Conservation (phyloP, 1,140 invertebrate genomes). For the Calliopsis andreniformis region DNA sequence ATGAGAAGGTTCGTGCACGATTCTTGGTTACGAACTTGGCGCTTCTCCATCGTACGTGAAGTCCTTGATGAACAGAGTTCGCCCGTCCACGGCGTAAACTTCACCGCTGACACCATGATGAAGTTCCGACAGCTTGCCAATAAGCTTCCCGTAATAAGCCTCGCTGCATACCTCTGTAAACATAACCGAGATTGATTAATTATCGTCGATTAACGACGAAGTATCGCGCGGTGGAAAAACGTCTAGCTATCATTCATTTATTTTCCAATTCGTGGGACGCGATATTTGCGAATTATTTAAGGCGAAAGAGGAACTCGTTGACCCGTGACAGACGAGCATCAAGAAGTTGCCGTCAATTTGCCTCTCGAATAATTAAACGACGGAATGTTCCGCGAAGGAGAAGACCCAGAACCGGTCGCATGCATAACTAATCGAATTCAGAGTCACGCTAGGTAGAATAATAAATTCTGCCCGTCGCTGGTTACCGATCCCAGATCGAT, state of each 20-base stretch:
- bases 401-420: conserved; percentile 5
- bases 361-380: conserved; percentile 13
- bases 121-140: conserved; percentile 88
- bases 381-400: not conserved
- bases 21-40: conserved; percentile 84
- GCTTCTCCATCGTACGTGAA: conserved; percentile 95
- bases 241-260: not conserved
- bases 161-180: conserved; percentile 74
- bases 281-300: not conserved
- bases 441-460: conserved; percentile 31
- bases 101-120: conserved; percentile 92
- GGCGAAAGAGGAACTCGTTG: not conserved
- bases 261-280: not conserved
- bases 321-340: not conserved
- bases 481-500: conserved; percentile 14
- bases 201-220: not conserved
- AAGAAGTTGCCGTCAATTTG: not conserved
- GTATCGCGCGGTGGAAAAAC: not conserved
- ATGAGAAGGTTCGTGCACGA: conserved; percentile 1
- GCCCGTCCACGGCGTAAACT: conserved; percentile 93
- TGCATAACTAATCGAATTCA: conserved; percentile 3
- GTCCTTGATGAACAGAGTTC: conserved; percentile 92
- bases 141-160: conserved; percentile 88
- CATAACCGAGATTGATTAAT: conserved; percentile 43
- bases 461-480: conserved; percentile 25